A percentile compares a stretch with the other conserved stretches of the same genome.
Conservation (phyloP, 2,797 vertebrate genomes). For the Telmatherina bonti region DNA sequence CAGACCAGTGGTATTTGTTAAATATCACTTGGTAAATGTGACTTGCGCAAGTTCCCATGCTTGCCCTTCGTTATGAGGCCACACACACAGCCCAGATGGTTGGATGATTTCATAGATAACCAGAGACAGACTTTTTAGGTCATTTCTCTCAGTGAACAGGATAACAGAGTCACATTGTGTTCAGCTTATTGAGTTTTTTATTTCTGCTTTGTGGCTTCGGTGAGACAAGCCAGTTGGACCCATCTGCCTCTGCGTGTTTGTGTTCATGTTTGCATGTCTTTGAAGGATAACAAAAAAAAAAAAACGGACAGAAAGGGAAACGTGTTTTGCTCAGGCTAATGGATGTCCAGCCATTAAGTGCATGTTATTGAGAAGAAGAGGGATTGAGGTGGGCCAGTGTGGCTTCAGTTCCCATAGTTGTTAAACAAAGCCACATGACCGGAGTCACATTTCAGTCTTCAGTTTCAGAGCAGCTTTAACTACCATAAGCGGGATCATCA, state of each 20-base stretch:
- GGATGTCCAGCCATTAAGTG: slow-evolving; percentile 38
- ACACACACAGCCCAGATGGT: slow-evolving; percentile 35
- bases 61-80: slow-evolving; percentile 13
- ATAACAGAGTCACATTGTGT: slow-evolving; percentile 50
- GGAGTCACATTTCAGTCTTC: slow-evolving; percentile 58
- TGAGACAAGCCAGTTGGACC: slow-evolving; percentile 38
- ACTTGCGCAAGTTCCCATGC: slow-evolving; percentile 21
- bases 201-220: slow-evolving; percentile 38
- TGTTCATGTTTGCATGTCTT: slow-evolving; percentile 55
- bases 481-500: slow-evolving; percentile 17
- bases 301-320: slow-evolving; percentile 21
- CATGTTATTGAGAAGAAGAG: slow-evolving; percentile 31
- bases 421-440: slow-evolving; percentile 69
- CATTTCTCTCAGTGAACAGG: slow-evolving; percentile 44
- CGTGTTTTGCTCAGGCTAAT: slow-evolving; percentile 32
- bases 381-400: slow-evolving; percentile 40
- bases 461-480: slow-evolving; percentile 37
- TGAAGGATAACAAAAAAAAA: slow-evolving; percentile 29
- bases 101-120: slow-evolving; percentile 41
- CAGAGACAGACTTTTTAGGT: slow-evolving; percentile 33
- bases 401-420: slow-evolving; percentile 62
- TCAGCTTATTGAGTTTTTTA: slow-evolving; percentile 47
- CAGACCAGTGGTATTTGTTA: no score
- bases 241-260: slow-evolving; percentile 31
- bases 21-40: slow-evolving; percentile 35